phyloP scores from a whole-genome alignment of 2,113 vertebrate genomes.

The Apodemus speciosus region DNA sequence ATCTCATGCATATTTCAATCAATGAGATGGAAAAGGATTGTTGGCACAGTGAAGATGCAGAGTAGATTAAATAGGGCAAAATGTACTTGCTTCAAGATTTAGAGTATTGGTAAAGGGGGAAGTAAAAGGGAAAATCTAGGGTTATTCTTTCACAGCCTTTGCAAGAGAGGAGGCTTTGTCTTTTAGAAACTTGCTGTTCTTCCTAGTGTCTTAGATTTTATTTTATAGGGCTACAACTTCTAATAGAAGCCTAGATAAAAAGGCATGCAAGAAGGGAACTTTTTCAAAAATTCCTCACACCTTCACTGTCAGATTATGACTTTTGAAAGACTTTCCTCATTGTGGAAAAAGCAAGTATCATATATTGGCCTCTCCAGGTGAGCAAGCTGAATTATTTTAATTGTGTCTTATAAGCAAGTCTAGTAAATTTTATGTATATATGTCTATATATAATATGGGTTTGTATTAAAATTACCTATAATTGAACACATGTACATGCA shows the following conservation, averaged over 20 bases:
- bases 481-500: background rate
- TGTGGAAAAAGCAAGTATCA: background rate
- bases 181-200: background rate
- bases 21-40: background rate
- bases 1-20: conserved; percentile 14
- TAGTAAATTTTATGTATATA: background rate
- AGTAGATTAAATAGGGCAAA: background rate
- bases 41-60: conserved; percentile 2
- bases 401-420: background rate
- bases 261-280: background rate
- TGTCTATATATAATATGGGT: background rate
- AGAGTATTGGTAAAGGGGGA: background rate
- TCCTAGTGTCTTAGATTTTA: background rate
- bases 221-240: background rate
- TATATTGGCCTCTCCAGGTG: background rate
- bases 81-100: background rate
- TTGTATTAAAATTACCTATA: background rate
- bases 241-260: background rate
- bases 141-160: background rate
- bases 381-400: background rate
- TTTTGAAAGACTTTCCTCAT: too few relatives aligned
- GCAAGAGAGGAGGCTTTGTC: background rate
- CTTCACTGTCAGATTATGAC: too few relatives aligned
- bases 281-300: background rate
- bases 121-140: background rate